Percentiles rank a stretch among this genome's conserved stretches.
Conservation (phyloP, 2,888 invertebrate species). For the Drosophila mercatorum region DNA sequence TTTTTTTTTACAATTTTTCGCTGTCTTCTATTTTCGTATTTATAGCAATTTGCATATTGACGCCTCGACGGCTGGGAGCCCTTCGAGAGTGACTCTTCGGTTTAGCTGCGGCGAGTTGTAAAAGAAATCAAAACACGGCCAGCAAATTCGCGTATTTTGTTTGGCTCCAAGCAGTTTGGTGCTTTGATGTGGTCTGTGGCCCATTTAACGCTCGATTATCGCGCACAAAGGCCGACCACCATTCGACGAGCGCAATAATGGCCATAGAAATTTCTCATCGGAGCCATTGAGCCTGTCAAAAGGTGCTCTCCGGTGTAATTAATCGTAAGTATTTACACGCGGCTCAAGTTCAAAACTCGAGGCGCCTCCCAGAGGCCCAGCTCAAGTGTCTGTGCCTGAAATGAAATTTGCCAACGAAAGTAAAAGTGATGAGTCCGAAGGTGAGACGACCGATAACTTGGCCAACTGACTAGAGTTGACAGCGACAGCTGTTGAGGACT, state of each 20-base stretch:
- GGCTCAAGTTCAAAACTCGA: constrained; percentile 11
- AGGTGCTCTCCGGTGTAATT: constrained; percentile 65
- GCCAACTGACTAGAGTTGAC: constrained; percentile 34
- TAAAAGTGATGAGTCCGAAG: constrained; percentile 53
- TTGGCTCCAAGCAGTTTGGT: constrained; percentile 19
- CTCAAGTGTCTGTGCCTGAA: constrained; percentile 22
- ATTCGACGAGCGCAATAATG: constrained; percentile 18
- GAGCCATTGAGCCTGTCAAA: constrained; percentile 59
- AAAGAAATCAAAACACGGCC: constrained; percentile 50
- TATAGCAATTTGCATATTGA: constrained; percentile 67
- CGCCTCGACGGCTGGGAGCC: constrained; percentile 47
- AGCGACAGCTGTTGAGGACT: constrained; percentile 44
- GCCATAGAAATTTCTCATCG: constrained; percentile 63
- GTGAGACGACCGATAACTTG: constrained; percentile 38
- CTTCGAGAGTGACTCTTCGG: constrained; percentile 41
- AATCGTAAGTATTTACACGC: constrained; percentile 74
- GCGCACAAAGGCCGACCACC: constrained; percentile 45
- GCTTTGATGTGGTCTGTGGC: constrained; percentile 71
- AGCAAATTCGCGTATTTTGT: constrained; percentile 61
- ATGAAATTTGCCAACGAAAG: constrained; percentile 36
- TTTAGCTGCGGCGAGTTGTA: constrained; percentile 52
- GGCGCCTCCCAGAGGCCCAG: constrained; percentile 19
- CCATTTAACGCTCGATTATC: constrained; percentile 73
- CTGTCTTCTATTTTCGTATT: constrained; percentile 3
- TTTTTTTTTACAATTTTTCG: background rate